A percentile compares a stretch with the other conserved stretches of the same genome.
phyloP scores from a whole-genome alignment of 2,888 invertebrate genomes.

The Elegia similella region DNA sequence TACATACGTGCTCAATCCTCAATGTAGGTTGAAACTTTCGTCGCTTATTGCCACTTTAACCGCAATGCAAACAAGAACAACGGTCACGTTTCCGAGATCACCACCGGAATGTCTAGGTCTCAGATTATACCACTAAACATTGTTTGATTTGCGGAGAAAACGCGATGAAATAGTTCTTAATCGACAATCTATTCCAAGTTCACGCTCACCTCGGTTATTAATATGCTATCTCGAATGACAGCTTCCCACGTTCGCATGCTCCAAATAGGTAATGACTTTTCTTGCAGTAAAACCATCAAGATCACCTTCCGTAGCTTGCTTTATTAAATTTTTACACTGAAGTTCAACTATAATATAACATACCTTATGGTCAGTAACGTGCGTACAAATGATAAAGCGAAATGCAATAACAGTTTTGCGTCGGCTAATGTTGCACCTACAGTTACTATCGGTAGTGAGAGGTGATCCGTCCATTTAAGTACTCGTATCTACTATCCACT shows the following conservation, averaged over 20 bases:
- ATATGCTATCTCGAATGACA: slow-evolving; percentile 51
- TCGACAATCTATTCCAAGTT: slow-evolving; percentile 51
- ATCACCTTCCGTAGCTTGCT: slow-evolving; percentile 26
- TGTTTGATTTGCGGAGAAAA: slow-evolving; percentile 48
- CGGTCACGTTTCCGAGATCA: slow-evolving; percentile 66
- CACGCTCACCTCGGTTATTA: slow-evolving; percentile 47
- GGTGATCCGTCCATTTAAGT: slow-evolving; percentile 52
- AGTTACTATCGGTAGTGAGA: slow-evolving; percentile 53
- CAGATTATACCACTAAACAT: slow-evolving; percentile 43
- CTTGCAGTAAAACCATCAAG: slow-evolving; percentile 30
- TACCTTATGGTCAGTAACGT: slow-evolving; percentile 25
- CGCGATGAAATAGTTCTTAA: slow-evolving; percentile 44
- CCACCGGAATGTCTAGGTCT: slow-evolving; percentile 40
- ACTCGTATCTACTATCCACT: slow-evolving; percentile 44
- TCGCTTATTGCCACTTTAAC: slow-evolving; percentile 60
- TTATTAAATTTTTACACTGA: slow-evolving; percentile 27
- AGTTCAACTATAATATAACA: slow-evolving; percentile 12
- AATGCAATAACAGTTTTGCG: slow-evolving; percentile 42
- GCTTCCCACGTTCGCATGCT: slow-evolving; percentile 70
- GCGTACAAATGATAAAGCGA: slow-evolving; percentile 38
- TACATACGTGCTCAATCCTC: slow-evolving; percentile 59
- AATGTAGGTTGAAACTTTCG: slow-evolving; percentile 75
- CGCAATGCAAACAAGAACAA: slow-evolving; percentile 69
- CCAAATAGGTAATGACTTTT: slow-evolving; percentile 58
- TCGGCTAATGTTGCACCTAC: slow-evolving; percentile 39